Evolutionary conservation across 1,140 invertebrate genomes (phyloP).

Genomic region (Drosophila dunni): DNA sequence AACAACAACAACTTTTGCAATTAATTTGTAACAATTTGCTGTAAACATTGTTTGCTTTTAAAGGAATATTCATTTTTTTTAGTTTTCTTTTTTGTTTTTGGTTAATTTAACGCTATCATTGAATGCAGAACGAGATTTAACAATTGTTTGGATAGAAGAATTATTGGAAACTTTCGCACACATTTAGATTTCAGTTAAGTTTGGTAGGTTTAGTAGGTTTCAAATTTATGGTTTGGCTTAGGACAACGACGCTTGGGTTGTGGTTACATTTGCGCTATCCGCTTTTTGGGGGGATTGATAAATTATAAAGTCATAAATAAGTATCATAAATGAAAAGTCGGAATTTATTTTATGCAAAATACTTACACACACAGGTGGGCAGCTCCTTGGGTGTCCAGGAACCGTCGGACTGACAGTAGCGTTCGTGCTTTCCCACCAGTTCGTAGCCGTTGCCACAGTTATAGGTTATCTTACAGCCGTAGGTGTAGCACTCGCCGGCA

Average conservation of each 20-base stretch:
- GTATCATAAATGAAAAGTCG: constrained; percentile 49
- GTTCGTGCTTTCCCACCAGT: constrained; percentile 92
- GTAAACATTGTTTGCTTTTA: constrained; percentile 31
- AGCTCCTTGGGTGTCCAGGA: constrained; percentile 95
- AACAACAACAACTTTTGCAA: constrained; percentile 76
- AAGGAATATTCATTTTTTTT: constrained; percentile 21
- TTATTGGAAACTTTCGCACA: constrained; percentile 25
- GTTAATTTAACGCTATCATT: constrained; percentile 49
- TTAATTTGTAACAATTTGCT: constrained; percentile 74
- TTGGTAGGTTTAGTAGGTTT: neutral
- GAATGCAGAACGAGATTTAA: constrained; percentile 55
- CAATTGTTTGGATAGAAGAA: constrained; percentile 33
- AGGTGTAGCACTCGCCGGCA: constrained; percentile 96
- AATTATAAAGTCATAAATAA: constrained; percentile 51
- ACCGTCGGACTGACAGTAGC: constrained; percentile 94
- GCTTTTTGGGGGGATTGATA: constrained; percentile 48
- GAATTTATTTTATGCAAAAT: constrained; percentile 32
- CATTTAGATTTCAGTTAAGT: constrained; percentile 18
- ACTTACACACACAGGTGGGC: constrained; percentile 94
- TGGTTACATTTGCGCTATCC: constrained; percentile 78
- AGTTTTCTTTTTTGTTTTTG: constrained; percentile 1
- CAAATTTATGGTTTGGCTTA: constrained; percentile 47
- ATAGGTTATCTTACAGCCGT: constrained; percentile 95
- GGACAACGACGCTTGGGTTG: constrained; percentile 67
- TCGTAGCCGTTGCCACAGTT: constrained; percentile 96